Evolutionary conservation across 1,140 invertebrate species (phyloP).

Genomic region (Ceratina australensis): DNA sequence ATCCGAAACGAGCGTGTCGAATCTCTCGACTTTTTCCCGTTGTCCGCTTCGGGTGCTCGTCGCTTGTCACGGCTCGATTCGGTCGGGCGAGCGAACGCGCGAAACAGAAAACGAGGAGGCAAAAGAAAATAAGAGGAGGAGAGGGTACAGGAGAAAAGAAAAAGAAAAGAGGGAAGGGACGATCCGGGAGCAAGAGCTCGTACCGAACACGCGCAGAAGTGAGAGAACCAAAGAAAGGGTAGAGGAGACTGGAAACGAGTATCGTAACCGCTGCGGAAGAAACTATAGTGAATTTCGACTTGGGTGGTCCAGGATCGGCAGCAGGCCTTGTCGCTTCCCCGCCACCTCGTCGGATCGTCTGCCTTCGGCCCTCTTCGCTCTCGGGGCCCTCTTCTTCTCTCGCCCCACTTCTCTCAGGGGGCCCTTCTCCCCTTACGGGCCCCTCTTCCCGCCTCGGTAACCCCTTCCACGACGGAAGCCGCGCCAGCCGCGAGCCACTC

Average conservation of each 20-base stretch:
- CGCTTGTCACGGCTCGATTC: constrained; percentile 37
- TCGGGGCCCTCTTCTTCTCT: constrained; percentile 20
- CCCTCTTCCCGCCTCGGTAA: constrained; percentile 16
- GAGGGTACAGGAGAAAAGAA: constrained; percentile 5
- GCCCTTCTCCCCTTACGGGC: constrained; percentile 34
- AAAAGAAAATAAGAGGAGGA: background rate
- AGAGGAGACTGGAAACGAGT: constrained; percentile 56
- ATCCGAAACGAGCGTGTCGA: constrained; percentile 51
- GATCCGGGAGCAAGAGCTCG: constrained; percentile 10
- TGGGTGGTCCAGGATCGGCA: constrained; percentile 77
- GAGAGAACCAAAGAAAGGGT: constrained; percentile 13
- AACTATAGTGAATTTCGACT: constrained; percentile 78
- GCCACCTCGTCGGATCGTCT: constrained; percentile 72
- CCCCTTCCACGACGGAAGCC: constrained; percentile 45
- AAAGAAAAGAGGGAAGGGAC: background rate
- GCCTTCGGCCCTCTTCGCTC: constrained; percentile 20
- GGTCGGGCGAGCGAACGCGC: constrained; percentile 29
- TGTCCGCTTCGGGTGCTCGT: constrained; percentile 34
- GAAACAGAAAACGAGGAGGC: constrained; percentile 38
- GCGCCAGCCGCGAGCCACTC: constrained; percentile 64
- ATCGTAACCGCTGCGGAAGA: constrained; percentile 63
- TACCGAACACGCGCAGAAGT: background rate
- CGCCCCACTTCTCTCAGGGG: constrained; percentile 38
- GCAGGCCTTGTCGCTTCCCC: constrained; percentile 74
- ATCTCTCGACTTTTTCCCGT: constrained; percentile 26